Evolutionary conservation across 1,140 invertebrate genomes (phyloP).

Genomic region (Bombus breviceps): DNA sequence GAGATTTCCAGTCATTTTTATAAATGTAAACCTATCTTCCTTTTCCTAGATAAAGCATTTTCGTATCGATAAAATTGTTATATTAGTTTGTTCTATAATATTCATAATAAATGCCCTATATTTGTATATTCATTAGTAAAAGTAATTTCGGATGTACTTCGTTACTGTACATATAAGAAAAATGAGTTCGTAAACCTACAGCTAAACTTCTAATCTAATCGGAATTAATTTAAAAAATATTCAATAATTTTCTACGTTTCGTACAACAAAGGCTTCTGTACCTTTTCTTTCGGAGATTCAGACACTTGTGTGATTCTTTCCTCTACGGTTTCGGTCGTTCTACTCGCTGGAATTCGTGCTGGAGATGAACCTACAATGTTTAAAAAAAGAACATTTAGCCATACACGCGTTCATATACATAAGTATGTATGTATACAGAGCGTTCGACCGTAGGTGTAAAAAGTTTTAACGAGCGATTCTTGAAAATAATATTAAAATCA

Average conservation of each 20-base stretch:
- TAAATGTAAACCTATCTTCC: not conserved
- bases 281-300: conserved; percentile 84
- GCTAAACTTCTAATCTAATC: not conserved
- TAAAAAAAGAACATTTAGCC: conserved; percentile 48
- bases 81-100: not conserved
- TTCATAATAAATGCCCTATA: conserved; percentile 3
- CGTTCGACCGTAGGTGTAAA: no score
- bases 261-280: conserved; percentile 68
- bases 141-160: not conserved
- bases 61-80: not conserved
- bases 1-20: not conserved
- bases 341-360: conserved; percentile 80
- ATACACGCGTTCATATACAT: not conserved
- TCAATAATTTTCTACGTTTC: conserved; percentile 11
- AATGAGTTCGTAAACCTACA: not conserved
- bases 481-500: no score
- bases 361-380: conserved; percentile 83
- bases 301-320: conserved; percentile 80
- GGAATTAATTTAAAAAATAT: not conserved
- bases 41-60: not conserved
- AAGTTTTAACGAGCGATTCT: no score
- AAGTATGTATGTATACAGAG: not conserved
- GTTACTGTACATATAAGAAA: not conserved
- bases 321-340: conserved; percentile 81
- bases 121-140: not conserved